These are phyloP conservation scores for Gibbula magus DNA, from an alignment of 2,888 invertebrate genomes.

Conservation along the genomic window DNA sequence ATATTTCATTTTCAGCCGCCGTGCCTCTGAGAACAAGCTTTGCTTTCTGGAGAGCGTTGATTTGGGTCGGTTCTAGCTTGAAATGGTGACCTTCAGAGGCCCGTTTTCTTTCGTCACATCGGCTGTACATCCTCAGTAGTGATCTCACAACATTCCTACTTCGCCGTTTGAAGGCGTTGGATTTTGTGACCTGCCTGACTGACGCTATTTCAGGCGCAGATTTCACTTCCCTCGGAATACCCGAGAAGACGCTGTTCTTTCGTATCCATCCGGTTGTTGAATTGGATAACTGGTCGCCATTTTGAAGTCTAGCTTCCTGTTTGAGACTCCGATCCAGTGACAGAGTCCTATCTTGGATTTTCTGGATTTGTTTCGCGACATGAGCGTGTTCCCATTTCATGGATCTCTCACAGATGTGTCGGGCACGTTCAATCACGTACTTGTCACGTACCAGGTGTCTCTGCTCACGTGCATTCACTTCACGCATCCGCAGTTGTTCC, in stretches of 20 bases:
- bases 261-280: not conserved
- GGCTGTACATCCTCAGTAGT: constrained; percentile 1
- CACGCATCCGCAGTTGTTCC: constrained; percentile 54
- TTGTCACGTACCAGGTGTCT: constrained; percentile 47
- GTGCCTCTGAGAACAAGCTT: not conserved
- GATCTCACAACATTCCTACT: constrained; percentile 8
- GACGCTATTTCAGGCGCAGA: not conserved
- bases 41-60: not conserved
- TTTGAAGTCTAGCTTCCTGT: constrained; percentile 35
- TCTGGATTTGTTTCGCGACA: constrained; percentile 40
- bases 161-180: constrained; percentile 7
- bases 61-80: not conserved
- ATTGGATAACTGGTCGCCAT: not conserved
- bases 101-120: constrained; percentile 1
- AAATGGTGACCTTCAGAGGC: not conserved
- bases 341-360: constrained; percentile 45
- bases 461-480: constrained; percentile 56
- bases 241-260: not conserved
- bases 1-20: not conserved
- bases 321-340: constrained; percentile 42
- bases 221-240: not conserved
- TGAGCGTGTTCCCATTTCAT: constrained; percentile 47
- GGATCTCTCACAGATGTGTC: constrained; percentile 44
- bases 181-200: not conserved
- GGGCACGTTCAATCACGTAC: constrained; percentile 46